Conservation (phyloP, 2,797 vertebrate species). For the Anguilla obscura region DNA sequence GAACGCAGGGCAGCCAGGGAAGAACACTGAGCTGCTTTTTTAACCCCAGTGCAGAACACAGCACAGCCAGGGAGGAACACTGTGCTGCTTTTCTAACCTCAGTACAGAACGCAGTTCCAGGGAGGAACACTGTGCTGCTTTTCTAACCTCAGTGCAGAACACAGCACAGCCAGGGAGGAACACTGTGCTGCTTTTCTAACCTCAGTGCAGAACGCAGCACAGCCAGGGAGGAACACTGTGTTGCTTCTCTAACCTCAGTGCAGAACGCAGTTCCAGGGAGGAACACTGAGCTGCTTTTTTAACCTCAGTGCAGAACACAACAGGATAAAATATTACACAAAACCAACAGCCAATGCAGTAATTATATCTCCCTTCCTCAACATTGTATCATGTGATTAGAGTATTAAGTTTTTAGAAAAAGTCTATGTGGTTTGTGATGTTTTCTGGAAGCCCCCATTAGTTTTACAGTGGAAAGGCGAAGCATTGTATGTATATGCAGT, state of each 20-base stretch:
- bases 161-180: too few relatives aligned
- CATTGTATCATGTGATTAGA: neutral
- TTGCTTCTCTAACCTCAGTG: neutral
- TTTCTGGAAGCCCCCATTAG: neutral
- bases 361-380: neutral
- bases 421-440: neutral
- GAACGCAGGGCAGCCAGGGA: too few relatives aligned
- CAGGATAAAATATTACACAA: neutral
- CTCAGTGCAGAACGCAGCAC: neutral
- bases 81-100: too few relatives aligned
- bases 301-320: too few relatives aligned
- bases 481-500: constrained; percentile 33
- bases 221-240: neutral
- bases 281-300: too few relatives aligned
- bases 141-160: too few relatives aligned
- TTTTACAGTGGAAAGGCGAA: neutral
- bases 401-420: neutral
- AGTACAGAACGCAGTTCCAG: too few relatives aligned
- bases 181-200: neutral
- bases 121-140: too few relatives aligned
- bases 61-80: too few relatives aligned
- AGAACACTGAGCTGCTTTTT: too few relatives aligned
- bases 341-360: neutral
- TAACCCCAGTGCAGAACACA: too few relatives aligned
- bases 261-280: too few relatives aligned